Conservation (phyloP, 2,888 invertebrate genomes). For the Agrochola macilenta region DNA sequence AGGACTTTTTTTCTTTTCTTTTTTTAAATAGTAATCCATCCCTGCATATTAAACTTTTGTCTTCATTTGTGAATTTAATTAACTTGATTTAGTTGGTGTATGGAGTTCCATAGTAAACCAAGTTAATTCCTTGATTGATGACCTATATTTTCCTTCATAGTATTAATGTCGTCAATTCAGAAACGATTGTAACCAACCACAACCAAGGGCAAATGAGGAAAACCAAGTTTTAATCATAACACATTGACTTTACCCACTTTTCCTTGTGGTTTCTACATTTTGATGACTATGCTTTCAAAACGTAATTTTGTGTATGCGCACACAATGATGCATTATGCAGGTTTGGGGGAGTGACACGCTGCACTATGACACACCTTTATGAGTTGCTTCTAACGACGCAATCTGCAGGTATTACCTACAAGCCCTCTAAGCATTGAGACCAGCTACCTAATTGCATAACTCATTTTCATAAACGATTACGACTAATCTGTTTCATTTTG, state of each 20-base stretch:
- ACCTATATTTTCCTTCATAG: neutral
- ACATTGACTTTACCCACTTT: neutral
- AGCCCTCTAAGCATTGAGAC: neutral
- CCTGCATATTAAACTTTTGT: no score
- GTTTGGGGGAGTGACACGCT: neutral
- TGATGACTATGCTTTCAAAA: slow-evolving; percentile 13
- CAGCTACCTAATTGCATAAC: no score
- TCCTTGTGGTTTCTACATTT: slow-evolving; percentile 39
- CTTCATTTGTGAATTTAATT: neutral
- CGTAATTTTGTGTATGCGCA: neutral
- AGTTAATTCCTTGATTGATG: neutral
- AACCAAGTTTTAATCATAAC: neutral
- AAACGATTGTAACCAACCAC: neutral
- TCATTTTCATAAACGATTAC: no score
- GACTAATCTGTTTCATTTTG: no score
- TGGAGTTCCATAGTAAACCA: no score
- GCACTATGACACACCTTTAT: neutral
- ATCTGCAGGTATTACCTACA: neutral
- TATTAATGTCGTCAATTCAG: slow-evolving; percentile 16
- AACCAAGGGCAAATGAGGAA: slow-evolving; percentile 28
- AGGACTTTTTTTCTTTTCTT: neutral
- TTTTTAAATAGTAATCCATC: neutral
- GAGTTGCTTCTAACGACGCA: neutral
- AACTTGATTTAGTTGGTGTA: neutral
- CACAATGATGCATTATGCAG: slow-evolving; percentile 1